Evolutionary conservation across 1,140 invertebrate genomes (phyloP).

Genomic region (Micrasema longulum): DNA sequence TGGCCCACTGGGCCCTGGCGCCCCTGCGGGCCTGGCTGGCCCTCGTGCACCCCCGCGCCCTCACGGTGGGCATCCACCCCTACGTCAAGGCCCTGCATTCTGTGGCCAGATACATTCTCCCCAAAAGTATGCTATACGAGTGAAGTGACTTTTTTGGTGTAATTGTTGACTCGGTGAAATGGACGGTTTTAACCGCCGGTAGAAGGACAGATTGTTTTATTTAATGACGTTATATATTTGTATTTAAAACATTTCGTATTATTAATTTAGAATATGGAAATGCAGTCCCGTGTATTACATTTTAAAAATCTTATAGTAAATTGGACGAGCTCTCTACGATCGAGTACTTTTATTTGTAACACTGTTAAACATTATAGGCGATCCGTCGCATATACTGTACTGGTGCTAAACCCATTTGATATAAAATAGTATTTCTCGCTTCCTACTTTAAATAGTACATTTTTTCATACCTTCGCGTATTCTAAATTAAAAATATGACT

Average conservation of each 20-base stretch:
- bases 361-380: not conserved
- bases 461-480: constrained; percentile 4
- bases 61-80: constrained; percentile 81
- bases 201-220: constrained; percentile 18
- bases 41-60: constrained; percentile 52
- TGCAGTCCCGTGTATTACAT: constrained; percentile 8
- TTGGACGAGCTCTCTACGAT: constrained; percentile 9
- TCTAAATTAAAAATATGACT: constrained; percentile 38
- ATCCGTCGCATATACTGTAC: constrained; percentile 1
- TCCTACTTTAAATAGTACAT: too few relatives aligned
- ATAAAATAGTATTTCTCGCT: not conserved
- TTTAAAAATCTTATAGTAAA: constrained; percentile 19
- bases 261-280: constrained; percentile 34
- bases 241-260: constrained; percentile 19
- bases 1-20: constrained; percentile 87
- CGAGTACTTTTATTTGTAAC: constrained; percentile 1
- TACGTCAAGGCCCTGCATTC: constrained; percentile 85
- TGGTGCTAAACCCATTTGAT: constrained; percentile 1
- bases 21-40: constrained; percentile 76
- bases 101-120: constrained; percentile 77
- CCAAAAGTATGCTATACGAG: constrained; percentile 66
- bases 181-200: not conserved
- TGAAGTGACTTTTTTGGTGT: constrained; percentile 13
- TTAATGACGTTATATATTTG: constrained; percentile 34
- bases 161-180: not conserved